A percentile compares a stretch with the other conserved stretches of the same genome.
These are phyloP conservation scores for Amphiprion percula DNA, from an alignment of 2,113 vertebrate genomes.

Conservation along the genomic window DNA sequence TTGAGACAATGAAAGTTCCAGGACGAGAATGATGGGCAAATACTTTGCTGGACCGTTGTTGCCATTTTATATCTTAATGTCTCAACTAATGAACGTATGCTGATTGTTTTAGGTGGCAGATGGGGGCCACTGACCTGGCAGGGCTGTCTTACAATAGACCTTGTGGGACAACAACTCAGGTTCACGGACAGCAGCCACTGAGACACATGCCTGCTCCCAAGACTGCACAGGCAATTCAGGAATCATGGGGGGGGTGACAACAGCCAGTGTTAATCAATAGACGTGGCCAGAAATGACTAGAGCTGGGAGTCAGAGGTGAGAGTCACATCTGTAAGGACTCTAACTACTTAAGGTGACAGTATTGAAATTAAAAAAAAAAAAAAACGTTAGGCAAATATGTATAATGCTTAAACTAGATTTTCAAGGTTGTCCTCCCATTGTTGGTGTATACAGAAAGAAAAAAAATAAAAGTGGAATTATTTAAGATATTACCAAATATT, in stretches of 20 bases:
- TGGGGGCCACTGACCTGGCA: conserved; percentile 66
- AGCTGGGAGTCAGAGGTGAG: background rate
- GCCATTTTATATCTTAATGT: conserved; percentile 77
- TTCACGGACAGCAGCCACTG: conserved; percentile 16
- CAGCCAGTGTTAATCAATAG: conserved; percentile 39
- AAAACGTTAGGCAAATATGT: too few species aligned
- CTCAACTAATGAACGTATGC: conserved; percentile 69
- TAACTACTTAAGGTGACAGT: conserved; percentile 2
- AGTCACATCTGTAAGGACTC: background rate
- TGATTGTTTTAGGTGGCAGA: conserved; percentile 78
- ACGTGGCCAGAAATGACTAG: conserved; percentile 18
- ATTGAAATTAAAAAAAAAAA: too few species aligned
- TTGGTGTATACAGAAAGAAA: too few species aligned
- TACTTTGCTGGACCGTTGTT: conserved; percentile 38
- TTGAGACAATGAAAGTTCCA: background rate
- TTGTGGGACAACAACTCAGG: conserved; percentile 68
- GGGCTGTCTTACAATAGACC: conserved; percentile 62
- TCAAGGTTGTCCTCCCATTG: too few species aligned
- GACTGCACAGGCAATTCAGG: conserved; percentile 20
- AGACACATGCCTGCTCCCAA: conserved; percentile 61
- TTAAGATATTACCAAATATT: too few species aligned
- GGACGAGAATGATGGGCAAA: background rate
- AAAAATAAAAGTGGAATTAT: too few species aligned
- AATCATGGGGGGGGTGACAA: conserved; percentile 22
- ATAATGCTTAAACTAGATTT: too few species aligned